phyloP scores from a whole-genome alignment of 2,797 vertebrate genomes.

The Sebastes minor region DNA sequence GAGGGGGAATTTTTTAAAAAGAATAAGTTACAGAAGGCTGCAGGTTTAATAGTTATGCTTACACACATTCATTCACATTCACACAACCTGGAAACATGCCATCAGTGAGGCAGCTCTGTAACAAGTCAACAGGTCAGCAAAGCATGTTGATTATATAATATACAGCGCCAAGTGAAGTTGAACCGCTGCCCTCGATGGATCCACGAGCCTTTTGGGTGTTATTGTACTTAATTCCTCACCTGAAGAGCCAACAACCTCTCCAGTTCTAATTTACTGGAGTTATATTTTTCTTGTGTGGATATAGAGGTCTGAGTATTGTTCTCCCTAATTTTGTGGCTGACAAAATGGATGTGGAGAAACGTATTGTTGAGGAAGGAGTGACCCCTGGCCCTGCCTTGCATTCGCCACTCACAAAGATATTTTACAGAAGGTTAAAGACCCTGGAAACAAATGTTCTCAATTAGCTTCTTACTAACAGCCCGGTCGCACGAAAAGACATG shows the following conservation, averaged over 20 bases:
- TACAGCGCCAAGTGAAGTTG: neutral
- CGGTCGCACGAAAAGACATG: too few relatives aligned
- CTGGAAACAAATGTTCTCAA: neutral
- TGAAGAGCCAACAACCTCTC: neutral
- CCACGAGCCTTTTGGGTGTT: neutral
- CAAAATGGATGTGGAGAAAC: neutral
- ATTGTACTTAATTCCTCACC: neutral
- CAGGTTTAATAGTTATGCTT: neutral
- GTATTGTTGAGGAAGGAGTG: neutral
- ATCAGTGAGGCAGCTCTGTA: neutral
- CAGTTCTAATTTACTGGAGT: neutral
- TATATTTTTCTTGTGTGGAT: neutral
- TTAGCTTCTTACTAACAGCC: too few relatives aligned
- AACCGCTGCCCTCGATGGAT: slow-evolving; percentile 5
- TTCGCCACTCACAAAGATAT: neutral
- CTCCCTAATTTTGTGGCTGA: neutral
- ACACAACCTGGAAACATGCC: neutral
- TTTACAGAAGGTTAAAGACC: neutral
- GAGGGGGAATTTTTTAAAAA: neutral
- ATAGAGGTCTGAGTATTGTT: neutral
- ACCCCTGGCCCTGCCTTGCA: neutral
- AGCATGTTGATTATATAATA: neutral
- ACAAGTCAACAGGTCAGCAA: neutral
- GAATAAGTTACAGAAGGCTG: neutral
- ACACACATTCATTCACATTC: neutral